Evolutionary conservation across 2,888 invertebrate genomes (phyloP), one percentile per base, ranked within the genome.

Genomic region (Cheilosia vulpina): DNA sequence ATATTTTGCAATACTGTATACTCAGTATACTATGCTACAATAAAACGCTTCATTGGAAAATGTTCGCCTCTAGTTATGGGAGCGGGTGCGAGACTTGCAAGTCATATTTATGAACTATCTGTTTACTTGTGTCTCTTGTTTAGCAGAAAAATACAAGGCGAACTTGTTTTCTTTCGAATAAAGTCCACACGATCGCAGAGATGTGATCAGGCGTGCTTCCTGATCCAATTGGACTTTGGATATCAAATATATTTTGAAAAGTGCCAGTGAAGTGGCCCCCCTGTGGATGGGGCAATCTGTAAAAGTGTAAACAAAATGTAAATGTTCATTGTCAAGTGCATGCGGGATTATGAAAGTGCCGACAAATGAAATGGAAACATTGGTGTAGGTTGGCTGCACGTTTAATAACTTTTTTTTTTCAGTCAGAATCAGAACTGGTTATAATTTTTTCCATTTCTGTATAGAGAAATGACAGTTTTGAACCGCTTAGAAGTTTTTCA

Each of bases 191-290:
- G 31, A 43, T 5, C 19, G 43, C 38, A 41, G 34, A 50, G 38
- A 24, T 24, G 24, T 60, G 27, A 52, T 43, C 50, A 17, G 15
- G 13, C n/a, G 17, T 17, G 52, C n/a, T 63, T 73, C 47, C 55
- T 55, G 55, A 45, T 73, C 53, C 55, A 62, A 63, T 45, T 63
- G 73, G 63, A 73, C 73, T 65, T 73, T 65, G 63, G 45, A 43
- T 6, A 31, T 13, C 5, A 4, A 5, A 43, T 19, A 19, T 38
- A 13, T 31, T 27, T 19, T n/a, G 38, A 19, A 63, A 2, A 57
- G n/a, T 24, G 17, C 7, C 7, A n/a, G 24, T 19, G n/a, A 21
- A 52, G 45, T 17, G 17, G 50, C 4, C 1, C 19, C 7, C 11
- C 19, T 21, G 4, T 24, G 24, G 13, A 50, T 13, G 52, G 13